Evolutionary conservation across 1,140 invertebrate species (phyloP).

Genomic region (Neotoxoptera formosana): DNA sequence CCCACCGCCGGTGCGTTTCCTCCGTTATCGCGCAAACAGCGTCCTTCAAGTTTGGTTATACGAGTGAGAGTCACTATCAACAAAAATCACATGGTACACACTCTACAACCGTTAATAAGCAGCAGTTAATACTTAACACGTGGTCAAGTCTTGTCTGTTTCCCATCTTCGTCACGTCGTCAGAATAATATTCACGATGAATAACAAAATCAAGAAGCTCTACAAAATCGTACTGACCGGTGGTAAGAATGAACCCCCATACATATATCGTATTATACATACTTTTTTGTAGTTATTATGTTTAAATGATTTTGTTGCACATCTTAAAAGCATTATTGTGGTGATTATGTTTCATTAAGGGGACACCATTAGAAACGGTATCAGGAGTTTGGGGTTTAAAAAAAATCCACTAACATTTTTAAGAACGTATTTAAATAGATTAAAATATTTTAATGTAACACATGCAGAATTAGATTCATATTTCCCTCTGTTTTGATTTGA

Average conservation of each 20-base stretch:
- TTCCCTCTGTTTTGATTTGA: too few species aligned
- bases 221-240: conserved; percentile 90
- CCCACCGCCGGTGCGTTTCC: neutral
- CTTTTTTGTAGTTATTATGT: neutral
- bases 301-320: neutral
- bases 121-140: neutral
- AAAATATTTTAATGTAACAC: too few species aligned
- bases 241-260: conserved; percentile 68
- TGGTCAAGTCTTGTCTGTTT: too few species aligned
- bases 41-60: neutral
- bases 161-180: neutral
- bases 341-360: too few species aligned
- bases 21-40: neutral
- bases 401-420: too few species aligned
- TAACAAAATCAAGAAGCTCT: conserved; percentile 74
- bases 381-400: too few species aligned
- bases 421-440: too few species aligned
- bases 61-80: neutral
- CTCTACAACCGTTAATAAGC: neutral
- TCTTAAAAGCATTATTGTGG: too few species aligned
- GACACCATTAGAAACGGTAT: too few species aligned
- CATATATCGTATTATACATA: neutral
- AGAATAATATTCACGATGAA: conserved; percentile 57
- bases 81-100: neutral
- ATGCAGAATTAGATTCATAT: too few species aligned